Conservation (phyloP, 2,888 invertebrate genomes). For the Scaptomyza polygonia region DNA sequence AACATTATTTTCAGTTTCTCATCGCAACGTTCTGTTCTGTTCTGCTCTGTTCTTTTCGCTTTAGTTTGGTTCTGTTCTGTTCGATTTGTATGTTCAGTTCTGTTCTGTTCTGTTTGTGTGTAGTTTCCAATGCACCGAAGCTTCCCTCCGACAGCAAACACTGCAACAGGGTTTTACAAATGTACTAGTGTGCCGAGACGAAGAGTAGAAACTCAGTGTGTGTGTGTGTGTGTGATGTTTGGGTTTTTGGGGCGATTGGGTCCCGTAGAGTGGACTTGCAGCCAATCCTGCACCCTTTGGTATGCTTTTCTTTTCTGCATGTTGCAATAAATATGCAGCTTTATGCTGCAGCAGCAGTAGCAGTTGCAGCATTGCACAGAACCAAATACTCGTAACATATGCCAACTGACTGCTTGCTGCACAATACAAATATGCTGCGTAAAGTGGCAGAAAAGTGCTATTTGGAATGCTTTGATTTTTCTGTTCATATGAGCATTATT, state of each 20-base stretch:
- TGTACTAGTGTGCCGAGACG: constrained; percentile 24
- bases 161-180: constrained; percentile 60
- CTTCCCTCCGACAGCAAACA: constrained; percentile 45
- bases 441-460: constrained; percentile 27
- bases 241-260: constrained; percentile 26
- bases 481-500: constrained; percentile 6
- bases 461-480: constrained; percentile 32
- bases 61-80: constrained; percentile 18
- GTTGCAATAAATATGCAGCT: constrained; percentile 80
- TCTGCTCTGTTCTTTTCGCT: constrained; percentile 6
- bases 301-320: constrained; percentile 75
- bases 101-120: constrained; percentile 24
- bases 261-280: constrained; percentile 30
- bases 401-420: constrained; percentile 42
- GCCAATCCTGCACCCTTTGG: constrained; percentile 66
- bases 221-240: constrained; percentile 4
- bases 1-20: constrained; percentile 78
- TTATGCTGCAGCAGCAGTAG: constrained; percentile 55
- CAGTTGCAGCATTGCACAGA: constrained; percentile 5
- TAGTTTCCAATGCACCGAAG: constrained; percentile 39
- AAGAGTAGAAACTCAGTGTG: constrained; percentile 4
- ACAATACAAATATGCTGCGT: constrained; percentile 25
- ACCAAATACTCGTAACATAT: constrained; percentile 51
- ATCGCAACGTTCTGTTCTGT: constrained; percentile 29
- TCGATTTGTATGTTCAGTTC: constrained; percentile 29